phyloP scores from a whole-genome alignment of 2,797 vertebrate species.

The Agapornis canus region DNA sequence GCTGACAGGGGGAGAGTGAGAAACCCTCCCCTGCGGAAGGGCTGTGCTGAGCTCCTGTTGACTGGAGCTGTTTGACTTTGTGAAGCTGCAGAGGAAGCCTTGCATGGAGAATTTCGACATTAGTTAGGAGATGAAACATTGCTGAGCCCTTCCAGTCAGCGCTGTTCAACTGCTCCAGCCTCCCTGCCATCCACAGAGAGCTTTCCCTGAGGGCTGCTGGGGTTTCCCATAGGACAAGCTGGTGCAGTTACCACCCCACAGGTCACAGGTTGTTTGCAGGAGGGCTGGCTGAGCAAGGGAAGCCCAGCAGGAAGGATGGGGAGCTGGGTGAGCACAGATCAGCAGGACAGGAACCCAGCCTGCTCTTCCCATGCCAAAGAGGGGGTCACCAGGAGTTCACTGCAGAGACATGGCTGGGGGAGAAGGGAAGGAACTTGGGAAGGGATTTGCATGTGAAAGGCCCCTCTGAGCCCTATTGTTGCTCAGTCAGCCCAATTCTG shows the following conservation, averaged over 20 bases:
- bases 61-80: not conserved
- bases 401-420: not conserved
- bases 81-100: not conserved
- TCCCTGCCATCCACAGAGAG: not conserved
- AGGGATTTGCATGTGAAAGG: conserved; percentile 67
- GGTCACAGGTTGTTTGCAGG: not conserved
- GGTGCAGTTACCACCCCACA: not conserved
- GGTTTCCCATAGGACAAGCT: not conserved
- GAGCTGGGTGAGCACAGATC: not conserved
- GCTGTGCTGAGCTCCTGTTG: not conserved
- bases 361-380: not conserved
- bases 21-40: not conserved
- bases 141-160: not conserved
- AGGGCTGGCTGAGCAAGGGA: not conserved
- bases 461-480: conserved; percentile 40
- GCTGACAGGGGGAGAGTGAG: not conserved
- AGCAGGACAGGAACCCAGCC: not conserved
- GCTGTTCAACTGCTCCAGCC: not conserved
- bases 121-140: not conserved
- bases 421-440: conserved; percentile 1
- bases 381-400: conserved; percentile 64
- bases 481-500: not conserved
- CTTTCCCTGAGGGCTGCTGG: not conserved
- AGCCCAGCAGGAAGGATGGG: not conserved
- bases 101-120: not conserved